Base-by-base conservation (phyloP, 2,113 vertebrate species). In the Alexandromys fortis region DNA sequence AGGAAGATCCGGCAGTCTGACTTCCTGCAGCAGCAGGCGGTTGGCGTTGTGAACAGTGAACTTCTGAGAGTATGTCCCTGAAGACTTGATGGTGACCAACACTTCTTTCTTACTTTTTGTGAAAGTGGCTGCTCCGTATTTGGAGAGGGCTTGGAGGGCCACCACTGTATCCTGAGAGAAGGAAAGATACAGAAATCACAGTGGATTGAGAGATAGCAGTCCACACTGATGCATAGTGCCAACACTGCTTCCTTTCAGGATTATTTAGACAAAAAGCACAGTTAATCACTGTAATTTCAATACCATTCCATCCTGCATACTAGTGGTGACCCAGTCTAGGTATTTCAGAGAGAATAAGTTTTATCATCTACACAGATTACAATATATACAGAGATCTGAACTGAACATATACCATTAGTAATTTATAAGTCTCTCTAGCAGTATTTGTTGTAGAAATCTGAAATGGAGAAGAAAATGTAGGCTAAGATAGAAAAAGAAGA, bases 11-110 rank as follows among this genome's bases (percentile, higher is more conserved):
- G 98, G 95, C 89, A 99, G 95, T 28, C 70, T 0, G 79, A 95
- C n/a, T 21, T 99, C 98, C 95, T 99, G 99, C 14, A 99, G 98
- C 87, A 99, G 97, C 82, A 99, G 98, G 63, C 98, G 98, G 97
- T 99, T 99, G 92, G 70, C 68, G 22, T 98, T 68, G 45, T 98
- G 98, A 83, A 99, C 98, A 0, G 98, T 97, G 95, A 99, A 99
- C 7, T 89, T 73, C 78, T 98, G 72, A 95, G 96, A 96, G 79
- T 98, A 97, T 4, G 47, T 92, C 14, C 77, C 97, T 95, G 91
- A 98, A 22, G 98, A 97, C 1, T 2, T 81, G 95, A 98, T 26
- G 3, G 90, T 96, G 92, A 98, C 98, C 6, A 2, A 86, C 67
- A 96, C 83, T 22, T 89, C 88, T 55, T 92, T 87, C 28, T 96